A percentile compares a stretch with the other conserved stretches of the same genome.
Conservation (phyloP, 2,888 invertebrate species). For the Apomyelois bistriatella region DNA sequence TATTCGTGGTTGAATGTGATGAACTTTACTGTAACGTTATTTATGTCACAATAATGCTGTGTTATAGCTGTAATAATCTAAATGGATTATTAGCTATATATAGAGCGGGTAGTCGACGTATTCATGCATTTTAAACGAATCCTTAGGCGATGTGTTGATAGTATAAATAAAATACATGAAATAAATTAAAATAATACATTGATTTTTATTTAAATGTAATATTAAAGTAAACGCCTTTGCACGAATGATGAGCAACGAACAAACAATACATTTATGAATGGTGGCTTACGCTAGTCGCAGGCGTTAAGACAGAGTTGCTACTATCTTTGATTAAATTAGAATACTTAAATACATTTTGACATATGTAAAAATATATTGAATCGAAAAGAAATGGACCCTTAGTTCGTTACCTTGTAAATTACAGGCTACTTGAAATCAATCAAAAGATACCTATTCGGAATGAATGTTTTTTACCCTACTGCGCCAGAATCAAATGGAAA, state of each 20-base stretch:
- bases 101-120: constrained; percentile 41
- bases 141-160: constrained; percentile 47
- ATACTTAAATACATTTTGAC: too few relatives aligned
- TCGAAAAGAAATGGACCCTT: too few relatives aligned
- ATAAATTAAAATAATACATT: not conserved
- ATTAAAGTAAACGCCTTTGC: not conserved
- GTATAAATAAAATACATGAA: constrained; percentile 27
- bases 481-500: too few relatives aligned
- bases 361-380: too few relatives aligned
- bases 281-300: not conserved
- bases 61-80: constrained; percentile 41
- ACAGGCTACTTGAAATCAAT: too few relatives aligned
- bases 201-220: not conserved
- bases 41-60: constrained; percentile 39
- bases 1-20: constrained; percentile 35
- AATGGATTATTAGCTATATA: constrained; percentile 39
- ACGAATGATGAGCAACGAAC: not conserved
- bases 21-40: constrained; percentile 36
- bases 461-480: too few relatives aligned
- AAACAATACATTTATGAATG: not conserved
- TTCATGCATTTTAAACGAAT: constrained; percentile 69
- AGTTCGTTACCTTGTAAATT: too few relatives aligned
- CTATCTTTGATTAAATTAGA: too few relatives aligned
- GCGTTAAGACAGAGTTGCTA: not conserved
- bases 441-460: too few relatives aligned